These are phyloP conservation scores for Lepus oiostolus DNA, from an alignment of 2,797 vertebrate species.

Conservation along the genomic window DNA sequence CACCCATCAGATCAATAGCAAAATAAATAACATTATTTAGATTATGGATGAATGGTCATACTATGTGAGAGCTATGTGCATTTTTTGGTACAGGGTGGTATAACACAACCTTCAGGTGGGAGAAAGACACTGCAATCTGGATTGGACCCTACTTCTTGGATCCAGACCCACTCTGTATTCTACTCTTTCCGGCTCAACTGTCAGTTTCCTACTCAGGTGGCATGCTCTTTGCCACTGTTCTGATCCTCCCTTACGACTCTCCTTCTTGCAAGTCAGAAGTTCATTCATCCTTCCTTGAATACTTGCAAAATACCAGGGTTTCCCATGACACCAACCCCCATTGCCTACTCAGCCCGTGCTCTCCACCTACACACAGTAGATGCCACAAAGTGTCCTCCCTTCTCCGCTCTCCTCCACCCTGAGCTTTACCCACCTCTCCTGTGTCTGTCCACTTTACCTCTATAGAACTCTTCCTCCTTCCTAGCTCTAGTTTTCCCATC, in stretches of 20 bases:
- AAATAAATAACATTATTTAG: constrained; percentile 22
- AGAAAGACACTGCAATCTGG: background rate
- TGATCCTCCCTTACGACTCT: background rate
- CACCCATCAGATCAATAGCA: background rate
- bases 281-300: background rate
- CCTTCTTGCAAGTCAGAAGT: background rate
- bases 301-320: background rate
- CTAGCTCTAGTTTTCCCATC: background rate
- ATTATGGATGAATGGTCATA: background rate
- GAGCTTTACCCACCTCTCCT: background rate
- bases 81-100: background rate
- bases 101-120: background rate
- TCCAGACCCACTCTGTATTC: background rate
- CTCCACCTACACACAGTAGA: background rate
- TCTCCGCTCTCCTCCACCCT: background rate
- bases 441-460: background rate
- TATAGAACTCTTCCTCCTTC: background rate
- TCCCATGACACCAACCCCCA: background rate
- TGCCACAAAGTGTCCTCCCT: background rate
- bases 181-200: background rate
- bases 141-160: background rate
- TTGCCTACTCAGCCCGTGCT: background rate
- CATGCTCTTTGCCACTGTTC: background rate
- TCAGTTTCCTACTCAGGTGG: background rate
- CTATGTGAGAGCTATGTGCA: background rate